phyloP scores from a whole-genome alignment of 2,797 vertebrate genomes.

The Rallus crepitans region DNA sequence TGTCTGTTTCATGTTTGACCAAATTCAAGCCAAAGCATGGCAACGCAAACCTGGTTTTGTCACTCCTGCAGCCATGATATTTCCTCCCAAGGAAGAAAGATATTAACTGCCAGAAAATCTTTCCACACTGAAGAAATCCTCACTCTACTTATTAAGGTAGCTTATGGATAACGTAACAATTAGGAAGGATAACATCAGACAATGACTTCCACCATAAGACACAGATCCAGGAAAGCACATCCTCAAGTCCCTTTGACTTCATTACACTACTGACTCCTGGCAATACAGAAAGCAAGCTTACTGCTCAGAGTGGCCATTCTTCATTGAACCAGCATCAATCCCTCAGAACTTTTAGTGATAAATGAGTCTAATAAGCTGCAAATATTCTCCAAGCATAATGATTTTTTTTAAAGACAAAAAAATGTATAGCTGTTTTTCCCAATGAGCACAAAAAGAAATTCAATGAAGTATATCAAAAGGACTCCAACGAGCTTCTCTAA shows the following conservation, averaged over 20 bases:
- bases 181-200: background rate
- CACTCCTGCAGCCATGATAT: background rate
- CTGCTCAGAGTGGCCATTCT: background rate
- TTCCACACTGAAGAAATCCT: background rate
- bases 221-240: background rate
- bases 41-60: background rate
- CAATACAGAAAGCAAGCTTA: background rate
- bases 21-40: background rate
- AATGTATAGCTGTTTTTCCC: background rate
- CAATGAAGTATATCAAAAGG: background rate
- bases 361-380: background rate
- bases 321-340: background rate
- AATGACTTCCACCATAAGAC: background rate
- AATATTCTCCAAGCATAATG: background rate
- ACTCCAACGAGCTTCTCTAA: background rate
- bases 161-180: accelerated
- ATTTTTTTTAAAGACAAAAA: background rate
- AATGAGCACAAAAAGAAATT: background rate
- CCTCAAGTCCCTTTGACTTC: background rate
- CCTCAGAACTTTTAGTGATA: background rate
- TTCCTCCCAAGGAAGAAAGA: background rate
- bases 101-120: background rate
- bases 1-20: background rate
- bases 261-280: accelerated
- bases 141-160: background rate